Evolutionary conservation across 2,888 invertebrate species (phyloP).

Genomic region (Polia nebulosa): DNA sequence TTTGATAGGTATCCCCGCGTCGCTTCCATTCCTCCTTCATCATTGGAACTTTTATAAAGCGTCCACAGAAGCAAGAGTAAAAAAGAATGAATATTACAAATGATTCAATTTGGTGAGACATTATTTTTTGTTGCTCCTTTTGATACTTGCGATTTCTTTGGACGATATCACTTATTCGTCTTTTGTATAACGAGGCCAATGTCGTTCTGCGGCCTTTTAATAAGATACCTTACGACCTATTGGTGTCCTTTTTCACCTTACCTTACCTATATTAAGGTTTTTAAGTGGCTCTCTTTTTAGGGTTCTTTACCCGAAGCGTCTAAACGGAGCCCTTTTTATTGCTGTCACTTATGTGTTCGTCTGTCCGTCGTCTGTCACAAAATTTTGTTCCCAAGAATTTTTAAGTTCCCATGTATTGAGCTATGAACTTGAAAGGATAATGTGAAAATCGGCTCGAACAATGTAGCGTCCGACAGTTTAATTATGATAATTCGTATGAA

Average conservation of each 20-base stretch:
- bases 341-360: no score
- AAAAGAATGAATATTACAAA: conserved; percentile 88
- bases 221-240: conserved; percentile 46
- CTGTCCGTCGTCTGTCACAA: no score
- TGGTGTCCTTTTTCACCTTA: conserved; percentile 24
- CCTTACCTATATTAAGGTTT: conserved; percentile 17
- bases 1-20: background rate
- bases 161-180: conserved; percentile 81
- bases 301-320: no score
- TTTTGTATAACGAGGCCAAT: conserved; percentile 78
- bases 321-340: no score
- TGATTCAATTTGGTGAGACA: conserved; percentile 87
- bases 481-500: no score
- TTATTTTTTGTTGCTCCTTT: conserved; percentile 84
- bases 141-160: conserved; percentile 79
- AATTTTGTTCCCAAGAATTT: no score
- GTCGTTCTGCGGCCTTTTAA: conserved; percentile 73
- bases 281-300: background rate
- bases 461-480: no score
- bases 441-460: no score
- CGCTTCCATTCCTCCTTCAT: conserved; percentile 60
- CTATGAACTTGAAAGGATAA: no score
- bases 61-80: conserved; percentile 80
- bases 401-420: no score
- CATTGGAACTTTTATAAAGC: conserved; percentile 71